phyloP scores from a whole-genome alignment of 2,888 invertebrate genomes.

The Argynnis bischoffii region DNA sequence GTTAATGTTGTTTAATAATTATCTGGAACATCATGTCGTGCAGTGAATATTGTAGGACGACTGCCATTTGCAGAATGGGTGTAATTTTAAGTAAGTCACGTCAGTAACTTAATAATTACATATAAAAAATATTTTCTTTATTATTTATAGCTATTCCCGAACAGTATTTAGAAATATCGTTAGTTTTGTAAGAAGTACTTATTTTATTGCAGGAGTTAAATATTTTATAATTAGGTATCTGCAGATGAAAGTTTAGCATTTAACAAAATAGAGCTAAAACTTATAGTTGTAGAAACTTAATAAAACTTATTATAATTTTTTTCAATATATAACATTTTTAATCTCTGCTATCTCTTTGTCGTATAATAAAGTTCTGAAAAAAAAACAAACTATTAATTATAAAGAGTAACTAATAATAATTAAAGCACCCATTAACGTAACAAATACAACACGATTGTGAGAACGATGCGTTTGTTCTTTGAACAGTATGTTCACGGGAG shows the following conservation, averaged over 20 bases:
- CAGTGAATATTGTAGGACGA: conserved; percentile 58
- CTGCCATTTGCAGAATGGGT: conserved; percentile 57
- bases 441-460: conserved; percentile 64
- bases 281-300: no score
- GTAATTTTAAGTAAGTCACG: conserved; percentile 62
- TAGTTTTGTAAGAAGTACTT: no score
- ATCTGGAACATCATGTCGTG: conserved; percentile 68
- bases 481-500: conserved; percentile 48
- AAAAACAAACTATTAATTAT: not conserved
- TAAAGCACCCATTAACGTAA: conserved; percentile 72
- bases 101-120: conserved; percentile 41
- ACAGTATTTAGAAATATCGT: no score
- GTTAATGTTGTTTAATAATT: conserved; percentile 78
- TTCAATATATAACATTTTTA: no score
- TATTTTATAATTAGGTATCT: no score
- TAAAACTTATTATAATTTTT: no score
- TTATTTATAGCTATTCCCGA: no score
- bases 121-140: no score
- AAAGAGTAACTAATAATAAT: conserved; percentile 50
- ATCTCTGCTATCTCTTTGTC: no score
- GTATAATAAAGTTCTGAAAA: conserved; percentile 6
- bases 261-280: no score
- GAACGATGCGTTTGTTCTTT: conserved; percentile 45
- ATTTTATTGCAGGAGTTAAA: no score
- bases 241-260: no score